Percentiles rank a stretch among this genome's conserved stretches.
phyloP scores from a whole-genome alignment of 2,113 vertebrate genomes.

The Gambusia affinis region DNA sequence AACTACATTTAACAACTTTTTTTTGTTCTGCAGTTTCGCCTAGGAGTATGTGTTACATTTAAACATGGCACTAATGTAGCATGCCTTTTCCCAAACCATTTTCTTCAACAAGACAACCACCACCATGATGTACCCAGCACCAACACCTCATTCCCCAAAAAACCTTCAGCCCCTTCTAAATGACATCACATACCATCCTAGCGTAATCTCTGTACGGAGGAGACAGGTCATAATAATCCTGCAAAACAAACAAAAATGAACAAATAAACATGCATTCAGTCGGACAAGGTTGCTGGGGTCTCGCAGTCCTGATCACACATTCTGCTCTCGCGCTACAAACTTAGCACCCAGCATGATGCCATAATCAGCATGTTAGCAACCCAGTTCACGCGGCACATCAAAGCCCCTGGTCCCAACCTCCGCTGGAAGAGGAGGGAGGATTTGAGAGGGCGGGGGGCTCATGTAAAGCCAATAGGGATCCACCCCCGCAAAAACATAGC shows the following conservation, averaged over 20 bases:
- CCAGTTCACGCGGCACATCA: conserved; percentile 63
- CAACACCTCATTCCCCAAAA: conserved; percentile 28
- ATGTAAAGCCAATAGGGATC: conserved; percentile 56
- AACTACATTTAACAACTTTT: background rate
- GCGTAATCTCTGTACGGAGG: conserved; percentile 73
- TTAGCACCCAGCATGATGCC: conserved; percentile 37
- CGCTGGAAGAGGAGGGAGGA: background rate
- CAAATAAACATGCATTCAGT: conserved; percentile 43
- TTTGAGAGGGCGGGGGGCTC: background rate
- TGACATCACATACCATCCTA: conserved; percentile 70
- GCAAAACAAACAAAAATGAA: conserved; percentile 59
- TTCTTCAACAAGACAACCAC: conserved; percentile 10
- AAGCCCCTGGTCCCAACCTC: conserved; percentile 60
- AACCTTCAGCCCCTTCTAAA: conserved; percentile 23
- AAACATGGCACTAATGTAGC: background rate
- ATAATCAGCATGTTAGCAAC: conserved; percentile 62
- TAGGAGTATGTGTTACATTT: background rate
- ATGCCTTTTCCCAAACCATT: background rate
- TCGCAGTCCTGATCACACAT: conserved; percentile 39
- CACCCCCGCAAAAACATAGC: conserved; percentile 51
- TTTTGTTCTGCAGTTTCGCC: background rate
- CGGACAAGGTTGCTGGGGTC: conserved; percentile 23
- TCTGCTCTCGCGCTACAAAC: conserved; percentile 52
- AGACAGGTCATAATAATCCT: conserved; percentile 63
- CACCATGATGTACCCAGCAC: conserved; percentile 47